Percentiles rank a stretch among this genome's conserved stretches.
phyloP scores from a whole-genome alignment of 2,888 invertebrate genomes.

The Trachelus stipa region DNA sequence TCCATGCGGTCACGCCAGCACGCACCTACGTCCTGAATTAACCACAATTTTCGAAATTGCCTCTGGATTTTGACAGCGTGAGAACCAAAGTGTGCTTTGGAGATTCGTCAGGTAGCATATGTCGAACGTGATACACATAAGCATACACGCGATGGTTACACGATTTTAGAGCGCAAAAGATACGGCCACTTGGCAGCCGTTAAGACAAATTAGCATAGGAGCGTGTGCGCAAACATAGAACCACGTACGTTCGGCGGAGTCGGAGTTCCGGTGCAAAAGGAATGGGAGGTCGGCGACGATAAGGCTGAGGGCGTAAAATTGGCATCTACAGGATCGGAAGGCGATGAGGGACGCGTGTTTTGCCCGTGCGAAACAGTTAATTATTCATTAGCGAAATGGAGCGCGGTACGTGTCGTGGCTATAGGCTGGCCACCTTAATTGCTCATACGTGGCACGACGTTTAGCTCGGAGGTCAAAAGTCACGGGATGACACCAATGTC shows the following conservation, averaged over 20 bases:
- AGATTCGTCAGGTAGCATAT: background rate
- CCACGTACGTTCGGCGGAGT: conserved; percentile 30
- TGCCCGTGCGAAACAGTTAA: conserved; percentile 63
- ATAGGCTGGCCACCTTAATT: background rate
- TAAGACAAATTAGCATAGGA: conserved; percentile 66
- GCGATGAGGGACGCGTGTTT: conserved; percentile 62
- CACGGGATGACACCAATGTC: background rate
- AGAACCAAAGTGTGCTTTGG: background rate
- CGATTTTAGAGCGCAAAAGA: background rate
- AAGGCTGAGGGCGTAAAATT: conserved; percentile 27
- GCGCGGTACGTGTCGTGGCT: background rate
- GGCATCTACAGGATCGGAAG: conserved; percentile 23
- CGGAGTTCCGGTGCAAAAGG: conserved; percentile 26
- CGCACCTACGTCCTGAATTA: background rate
- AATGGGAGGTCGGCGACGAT: conserved; percentile 26
- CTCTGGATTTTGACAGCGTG: background rate
- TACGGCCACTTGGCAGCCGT: conserved; percentile 39
- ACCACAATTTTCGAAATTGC: background rate
- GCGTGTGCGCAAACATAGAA: conserved; percentile 64
- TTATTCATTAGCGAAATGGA: conserved; percentile 61
- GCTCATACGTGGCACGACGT: background rate
- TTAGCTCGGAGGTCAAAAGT: background rate
- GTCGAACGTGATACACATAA: background rate
- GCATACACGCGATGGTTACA: background rate
- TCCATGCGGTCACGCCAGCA: background rate